Conservation (phyloP, 2,113 vertebrate genomes). For the Rafetus swinhoei region DNA sequence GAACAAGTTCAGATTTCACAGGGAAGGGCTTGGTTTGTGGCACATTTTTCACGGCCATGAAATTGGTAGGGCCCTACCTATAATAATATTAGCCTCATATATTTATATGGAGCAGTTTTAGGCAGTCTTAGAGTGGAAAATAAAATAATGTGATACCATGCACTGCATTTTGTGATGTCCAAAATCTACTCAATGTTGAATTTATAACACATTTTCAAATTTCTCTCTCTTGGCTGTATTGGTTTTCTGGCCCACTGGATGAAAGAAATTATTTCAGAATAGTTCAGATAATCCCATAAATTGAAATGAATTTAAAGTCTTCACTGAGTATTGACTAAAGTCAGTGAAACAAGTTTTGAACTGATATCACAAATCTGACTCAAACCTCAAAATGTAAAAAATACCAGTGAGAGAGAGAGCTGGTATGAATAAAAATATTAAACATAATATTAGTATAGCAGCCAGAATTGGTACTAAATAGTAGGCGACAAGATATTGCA, state of each 20-base stretch:
- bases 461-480: background rate
- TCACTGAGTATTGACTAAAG: conserved; percentile 6
- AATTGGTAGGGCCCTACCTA: background rate
- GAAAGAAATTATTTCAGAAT: conserved; percentile 34
- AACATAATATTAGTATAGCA: background rate
- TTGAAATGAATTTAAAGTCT: background rate
- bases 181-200: background rate
- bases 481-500: background rate
- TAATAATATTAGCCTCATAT: background rate
- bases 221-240: conserved; percentile 38
- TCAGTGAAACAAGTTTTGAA: background rate
- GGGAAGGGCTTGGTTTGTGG: too few species aligned
- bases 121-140: background rate
- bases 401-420: background rate
- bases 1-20: too few species aligned
- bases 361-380: background rate
- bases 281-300: conserved; percentile 13
- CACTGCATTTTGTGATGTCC: background rate
- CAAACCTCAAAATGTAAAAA: background rate
- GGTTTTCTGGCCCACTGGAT: conserved; percentile 16
- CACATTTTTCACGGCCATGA: too few species aligned
- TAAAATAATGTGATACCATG: background rate
- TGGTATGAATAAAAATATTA: background rate
- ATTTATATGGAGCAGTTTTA: background rate
- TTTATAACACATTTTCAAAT: background rate